Base-by-base conservation (phyloP, 2,797 vertebrate genomes). In the Margarornis squamiger region DNA sequence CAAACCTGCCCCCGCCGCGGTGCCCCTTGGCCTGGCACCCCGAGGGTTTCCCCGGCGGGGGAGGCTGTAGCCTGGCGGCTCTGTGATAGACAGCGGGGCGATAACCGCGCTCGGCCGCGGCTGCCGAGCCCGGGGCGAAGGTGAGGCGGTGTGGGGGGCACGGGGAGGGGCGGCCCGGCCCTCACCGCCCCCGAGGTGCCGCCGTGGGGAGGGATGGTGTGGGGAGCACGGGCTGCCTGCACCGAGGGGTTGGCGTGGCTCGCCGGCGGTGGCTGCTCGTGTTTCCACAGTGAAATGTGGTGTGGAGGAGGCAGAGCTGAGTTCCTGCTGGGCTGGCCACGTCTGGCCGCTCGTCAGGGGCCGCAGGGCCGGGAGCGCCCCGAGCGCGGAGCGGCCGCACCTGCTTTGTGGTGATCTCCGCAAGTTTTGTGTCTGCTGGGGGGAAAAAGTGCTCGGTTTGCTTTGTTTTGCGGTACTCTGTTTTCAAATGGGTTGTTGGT, bases 251-350 rank as follows among this genome's bases (percentile, higher is more conserved):
- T 10, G 39, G 29, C 39, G 4, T 57, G 17, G 0, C 32, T 48
- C 11, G 1, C 26, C 2, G 7, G 39, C 29, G 10, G 58, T 2
- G 52, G 3, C 22, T 36, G n/a, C n/a, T 54, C 4, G 10, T 46
- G 51, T 23, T 48, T 79, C 52, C 39, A 6, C 34, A n/a, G 54
- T 16, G 11, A 10, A 36, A n/a, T 16, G 7, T 2, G 23, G 0
- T 21, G 0, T 12, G 61, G 1, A 61, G 14, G 57, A 4, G 59
- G 0, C 6, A 22, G 58, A 21, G 58, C 15, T 5, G 57, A 27
- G 48, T 14, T 66, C 18, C 24, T 19, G 21, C 0, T 3, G 62
- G 3, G 9, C 1, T 26, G 38, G 1, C 46, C 15, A 0, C 5
- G 3, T 59, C 54, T 34, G 23, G 54, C 34, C 16, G 29, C 62